Evolutionary conservation across 1,140 invertebrate genomes (phyloP), one percentile per base, ranked within the genome.

Genomic region (Chrysoperla carnea): DNA sequence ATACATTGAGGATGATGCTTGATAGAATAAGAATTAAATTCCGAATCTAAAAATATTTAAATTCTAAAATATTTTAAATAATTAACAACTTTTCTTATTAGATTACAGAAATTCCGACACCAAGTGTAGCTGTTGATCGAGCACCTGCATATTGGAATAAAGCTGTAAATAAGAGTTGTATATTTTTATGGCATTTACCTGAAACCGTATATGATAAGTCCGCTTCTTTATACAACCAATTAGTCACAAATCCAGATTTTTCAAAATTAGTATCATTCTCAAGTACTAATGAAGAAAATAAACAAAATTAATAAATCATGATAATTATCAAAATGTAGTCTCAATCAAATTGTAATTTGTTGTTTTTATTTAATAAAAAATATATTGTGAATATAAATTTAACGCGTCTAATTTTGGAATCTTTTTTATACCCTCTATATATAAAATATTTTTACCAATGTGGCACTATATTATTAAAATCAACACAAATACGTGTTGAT

Each of bases 131-230:
- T 68, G 51, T 46, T 66, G 42, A 61, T 62, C 37, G 67, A 67
- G 53, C 60, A 68, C 17, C 17, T 23, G 17, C 17, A 46, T 69
- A 67, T 46, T 72, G 69, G 69, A 72, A 72, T 49, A 52, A 52
- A 55, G 69, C 68, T 45, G 67, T 72, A 1, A 64, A 66, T 52
- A 45, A 61, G 28, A 64, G 66, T 48, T 70, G 71, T 46, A 54
- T 51, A 40, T 71, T 70, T 51, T 44, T 71, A 9, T 51, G 60
- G 6, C 51, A 70, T 49, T 51, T 69, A 9, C 70, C 69, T 33
- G 8, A 33, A 33, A 33, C 31, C 6, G 31, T 33, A 33, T 11
- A 33, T 33, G 17, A 23, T 23, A 23, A 23, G 17, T 23, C 17
- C 5, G 17, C 17, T 23, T 23, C 17, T 23, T 23, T 23, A 23